phyloP scores from a whole-genome alignment of 2,113 vertebrate species.

The Panthera tigris region DNA sequence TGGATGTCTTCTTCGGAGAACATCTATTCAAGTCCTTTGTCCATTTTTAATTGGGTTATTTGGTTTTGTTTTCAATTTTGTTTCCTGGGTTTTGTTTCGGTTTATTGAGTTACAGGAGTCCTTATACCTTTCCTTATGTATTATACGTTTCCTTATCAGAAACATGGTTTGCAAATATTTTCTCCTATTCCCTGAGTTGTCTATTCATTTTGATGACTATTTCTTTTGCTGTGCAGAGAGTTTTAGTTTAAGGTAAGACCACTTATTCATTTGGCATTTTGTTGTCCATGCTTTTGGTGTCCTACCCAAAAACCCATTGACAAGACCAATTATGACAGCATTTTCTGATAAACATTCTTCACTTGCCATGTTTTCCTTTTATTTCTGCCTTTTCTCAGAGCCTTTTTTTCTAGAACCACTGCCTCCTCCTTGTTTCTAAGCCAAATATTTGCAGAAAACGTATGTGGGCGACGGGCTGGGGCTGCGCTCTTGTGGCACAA shows the following conservation, averaged over 20 bases:
- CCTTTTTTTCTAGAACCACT: neutral
- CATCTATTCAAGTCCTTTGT: neutral
- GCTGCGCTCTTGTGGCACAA: accelerated
- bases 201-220: neutral
- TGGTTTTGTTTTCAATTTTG: neutral
- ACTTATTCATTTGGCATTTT: neutral
- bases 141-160: neutral
- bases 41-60: neutral
- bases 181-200: neutral
- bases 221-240: neutral
- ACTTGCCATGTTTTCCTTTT: neutral
- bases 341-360: neutral
- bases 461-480: neutral
- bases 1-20: too few relatives aligned
- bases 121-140: too few relatives aligned
- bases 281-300: neutral
- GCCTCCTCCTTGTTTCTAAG: neutral
- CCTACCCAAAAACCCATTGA: neutral
- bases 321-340: neutral
- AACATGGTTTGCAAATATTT: neutral
- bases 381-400: neutral
- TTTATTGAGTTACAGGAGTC: neutral
- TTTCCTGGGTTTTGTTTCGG: neutral
- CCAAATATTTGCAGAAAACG: neutral
- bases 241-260: neutral